Conservation (phyloP, 2,888 invertebrate genomes). For the Nemurella pictetii region DNA sequence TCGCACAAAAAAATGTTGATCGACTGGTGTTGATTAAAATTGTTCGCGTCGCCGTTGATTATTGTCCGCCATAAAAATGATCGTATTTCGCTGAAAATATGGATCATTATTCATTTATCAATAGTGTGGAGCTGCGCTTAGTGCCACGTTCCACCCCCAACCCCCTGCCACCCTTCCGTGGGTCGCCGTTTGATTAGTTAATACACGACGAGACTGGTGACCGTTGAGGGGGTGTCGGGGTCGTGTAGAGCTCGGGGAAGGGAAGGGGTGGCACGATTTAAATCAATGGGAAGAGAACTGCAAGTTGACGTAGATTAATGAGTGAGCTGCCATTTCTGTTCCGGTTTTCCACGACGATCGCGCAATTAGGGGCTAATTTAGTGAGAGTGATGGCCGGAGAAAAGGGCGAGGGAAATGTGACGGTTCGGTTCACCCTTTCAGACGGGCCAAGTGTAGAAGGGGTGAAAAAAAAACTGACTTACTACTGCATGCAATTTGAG, state of each 20-base stretch:
- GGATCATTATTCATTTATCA: slow-evolving; percentile 27
- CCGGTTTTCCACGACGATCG: slow-evolving; percentile 37
- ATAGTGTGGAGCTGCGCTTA: neutral
- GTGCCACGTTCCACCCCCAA: neutral
- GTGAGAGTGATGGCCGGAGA: slow-evolving; percentile 24
- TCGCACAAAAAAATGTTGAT: neutral
- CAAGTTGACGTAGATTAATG: slow-evolving; percentile 50
- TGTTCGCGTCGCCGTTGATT: slow-evolving; percentile 21
- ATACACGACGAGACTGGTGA: slow-evolving; percentile 21
- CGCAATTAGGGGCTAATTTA: slow-evolving; percentile 36
- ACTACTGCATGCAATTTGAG: neutral
- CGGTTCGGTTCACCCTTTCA: slow-evolving; percentile 25
- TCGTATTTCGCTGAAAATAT: slow-evolving; percentile 18
- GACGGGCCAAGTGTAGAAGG: neutral
- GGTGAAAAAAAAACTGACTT: neutral
- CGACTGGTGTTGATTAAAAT: slow-evolving; percentile 22
- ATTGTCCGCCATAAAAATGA: slow-evolving; percentile 21
- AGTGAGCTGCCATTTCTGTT: slow-evolving; percentile 43
- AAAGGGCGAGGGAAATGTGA: neutral
- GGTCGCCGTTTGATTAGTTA: slow-evolving; percentile 25
- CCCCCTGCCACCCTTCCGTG: too few species aligned
- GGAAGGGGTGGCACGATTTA: slow-evolving; percentile 46
- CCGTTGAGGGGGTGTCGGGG: neutral
- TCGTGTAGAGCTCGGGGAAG: slow-evolving; percentile 31
- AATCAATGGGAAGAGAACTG: slow-evolving; percentile 50